Evolutionary conservation across 2,113 vertebrate species (phyloP), one percentile per base, ranked within the genome.

Genomic region (Leucopsar rothschildi): DNA sequence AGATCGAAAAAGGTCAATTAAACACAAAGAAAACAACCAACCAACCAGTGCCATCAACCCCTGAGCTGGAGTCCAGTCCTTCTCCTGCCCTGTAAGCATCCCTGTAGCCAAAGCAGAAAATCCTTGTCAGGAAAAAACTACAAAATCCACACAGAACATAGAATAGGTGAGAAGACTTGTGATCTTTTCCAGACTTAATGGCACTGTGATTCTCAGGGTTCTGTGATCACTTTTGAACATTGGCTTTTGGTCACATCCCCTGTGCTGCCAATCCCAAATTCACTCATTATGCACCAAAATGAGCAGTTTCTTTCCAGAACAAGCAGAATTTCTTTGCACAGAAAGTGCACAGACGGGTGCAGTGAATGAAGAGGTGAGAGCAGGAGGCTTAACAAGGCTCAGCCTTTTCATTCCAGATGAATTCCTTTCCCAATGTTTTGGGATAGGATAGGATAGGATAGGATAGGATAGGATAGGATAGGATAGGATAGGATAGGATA

Each of bases 301-400:
- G 20, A 60, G 15, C 39, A 6, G 44, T 25, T 73, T 37, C 45
- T 47, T 56, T 61, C 2, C n/a, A 44, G 42, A 84, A 21, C 23
- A 24, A 42, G 81, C 68, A 61, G 72, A 49, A 75, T 78, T 89
- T 39, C 42, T 66, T 12, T 45, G 65, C 37, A 9, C 14, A 40
- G 11, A 31, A 33, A 33, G 37, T 0, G 0, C 37, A 37, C 37
- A 37, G 37, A 12, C 13, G 50, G 45, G 24, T 29, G 2, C 40
- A 28, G 37, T 4, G 72, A 52, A 31, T 40, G 8, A 25, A 84
- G 61, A 15, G 37, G 52, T 12, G 42, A 75, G 52, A 66, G 47
- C 82, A 45, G 44, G 35, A 39, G 23, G 33, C 7, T 68, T 59
- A 18, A 24, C 25, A 29, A 52, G 45, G 20, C 57, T 78, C n/a